Base-by-base conservation (phyloP, 2,888 invertebrate genomes). In the Erpobdella octoculata region DNA sequence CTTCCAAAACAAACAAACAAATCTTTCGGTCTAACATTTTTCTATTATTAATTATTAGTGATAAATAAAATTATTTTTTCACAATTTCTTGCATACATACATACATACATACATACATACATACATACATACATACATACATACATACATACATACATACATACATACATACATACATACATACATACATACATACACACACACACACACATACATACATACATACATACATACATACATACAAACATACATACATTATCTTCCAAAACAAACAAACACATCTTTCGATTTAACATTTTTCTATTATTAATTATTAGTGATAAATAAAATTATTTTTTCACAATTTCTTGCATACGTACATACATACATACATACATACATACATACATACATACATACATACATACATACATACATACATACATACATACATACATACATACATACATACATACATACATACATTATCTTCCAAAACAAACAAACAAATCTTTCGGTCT, bases 361-460 rank as follows among this genome's bases (percentile, higher is more conserved):
- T 25, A 66, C 65, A 65, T 28, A 71, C 31, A 67, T 25, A 67
- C 36, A 41, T n/a, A 38, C 31, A 66, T 9, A 71, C 31, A 71
- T n/a, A 71, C 25, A 67, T 41, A 67, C 41, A 71, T n/a, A 71
- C 37, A 71, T 33, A 68, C 31, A 69, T n/a, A 71, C 65, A 71
- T 31, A 71, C 35, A 71, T 21, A 36, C 35, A 71, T 25, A 71
- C 4, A 21, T 18, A n/a, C 46, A 41, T n/a, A 41, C 12, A 41
- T n/a, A 41, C 12, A 41, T n/a, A 41, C 46, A 41, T 41, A 41
- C 46, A 41, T 41, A 15, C 46, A 15, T n/a, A 41, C 46, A 41
- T 12, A 41, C 12, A 41, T 59, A 25, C 12, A 59, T 25, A 59
- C 59, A 59, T 18, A 59, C 25, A 9, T 21, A 12, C 21, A 59